A percentile compares a stretch with the other conserved stretches of the same genome.
These are phyloP conservation scores for Leucozona laternaria DNA, from an alignment of 2,888 invertebrate species.

Conservation along the genomic window DNA sequence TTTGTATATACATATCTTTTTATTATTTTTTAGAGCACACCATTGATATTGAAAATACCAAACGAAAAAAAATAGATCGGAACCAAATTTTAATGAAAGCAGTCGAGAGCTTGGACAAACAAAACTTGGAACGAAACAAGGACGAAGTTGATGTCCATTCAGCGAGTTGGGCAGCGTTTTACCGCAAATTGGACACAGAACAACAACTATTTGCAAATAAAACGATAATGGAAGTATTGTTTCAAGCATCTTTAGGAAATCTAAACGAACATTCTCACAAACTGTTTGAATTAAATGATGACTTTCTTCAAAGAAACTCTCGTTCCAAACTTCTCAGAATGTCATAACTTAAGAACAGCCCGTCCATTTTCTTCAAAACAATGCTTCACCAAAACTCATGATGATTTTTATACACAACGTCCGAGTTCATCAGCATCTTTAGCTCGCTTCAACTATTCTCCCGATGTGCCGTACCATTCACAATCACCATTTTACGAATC, in stretches of 20 bases:
- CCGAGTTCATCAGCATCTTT: too few species aligned
- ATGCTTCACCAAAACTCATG: too few species aligned
- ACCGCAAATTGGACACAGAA: neutral
- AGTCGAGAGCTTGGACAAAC: neutral
- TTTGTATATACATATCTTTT: too few species aligned
- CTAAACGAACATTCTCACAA: neutral
- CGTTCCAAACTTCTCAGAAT: neutral
- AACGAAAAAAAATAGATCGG: too few species aligned
- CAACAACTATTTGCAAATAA: neutral
- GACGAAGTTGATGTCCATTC: neutral
- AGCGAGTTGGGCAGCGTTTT: neutral
- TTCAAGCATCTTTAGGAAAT: neutral
- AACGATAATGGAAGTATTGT: neutral
- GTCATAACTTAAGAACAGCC: neutral
- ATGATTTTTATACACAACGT: too few species aligned
- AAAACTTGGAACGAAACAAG: neutral
- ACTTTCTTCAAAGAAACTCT: too few species aligned
- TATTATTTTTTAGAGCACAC: too few species aligned
- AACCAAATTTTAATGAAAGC: neutral
- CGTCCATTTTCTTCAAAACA: too few species aligned
- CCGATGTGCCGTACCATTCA: too few species aligned
- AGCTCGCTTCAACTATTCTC: too few species aligned
- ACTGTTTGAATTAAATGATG: neutral
- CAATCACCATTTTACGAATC: too few species aligned
- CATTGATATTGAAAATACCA: too few species aligned